Evolutionary conservation across 2,113 vertebrate genomes (phyloP), one percentile per base, ranked within the genome.

Genomic region (Halcyon malimbica): DNA sequence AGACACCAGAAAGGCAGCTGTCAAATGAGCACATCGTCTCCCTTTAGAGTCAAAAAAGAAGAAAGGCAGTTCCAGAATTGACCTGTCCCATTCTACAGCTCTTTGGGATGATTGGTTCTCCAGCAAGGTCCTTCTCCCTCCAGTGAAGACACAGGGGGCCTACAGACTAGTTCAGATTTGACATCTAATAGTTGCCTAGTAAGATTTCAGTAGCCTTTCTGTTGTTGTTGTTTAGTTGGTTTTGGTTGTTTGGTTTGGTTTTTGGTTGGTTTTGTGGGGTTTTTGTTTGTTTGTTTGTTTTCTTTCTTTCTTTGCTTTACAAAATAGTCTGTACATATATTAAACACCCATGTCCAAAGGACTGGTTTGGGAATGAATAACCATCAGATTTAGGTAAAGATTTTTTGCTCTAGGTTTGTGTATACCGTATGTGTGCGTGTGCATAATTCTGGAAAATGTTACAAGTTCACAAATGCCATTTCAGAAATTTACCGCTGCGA

Each of bases 401-500:
- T 69, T 60, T 42, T 42, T 20, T 2, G 2, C 16, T 67, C 46
- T 16, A 57, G 39, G 5, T 44, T 5, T 13, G 11, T 16, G 9
- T 19, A 29, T n/a, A 25, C 10, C 9, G 23, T 39, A 54, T 1
- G 0, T 37, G 9, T 2, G 0, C 29, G 7, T 4, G 1, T 31
- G 53, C 20, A 19, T 14, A 16, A 42, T 29, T 54, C 19, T 26
- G 21, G n/a, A 51, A 64, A 65, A 26, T 39, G 25, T 35, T 37
- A 35, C 11, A 67, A 15, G 9, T n/a, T 73, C 23, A 73, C 24
- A 82, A 76, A 68, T 4, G 35, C 35, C 26, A 48, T 16, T 62
- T 85, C 33, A 87, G 35, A 24, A 84, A 98, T 98, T 98, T 94
- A 99, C 99, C 99, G 16, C 99, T 99, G 89, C 99, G 98, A 96